Evolutionary conservation across 1,140 invertebrate genomes (phyloP), one percentile per base, ranked within the genome.

Genomic region (Stegodyphus dumicola): DNA sequence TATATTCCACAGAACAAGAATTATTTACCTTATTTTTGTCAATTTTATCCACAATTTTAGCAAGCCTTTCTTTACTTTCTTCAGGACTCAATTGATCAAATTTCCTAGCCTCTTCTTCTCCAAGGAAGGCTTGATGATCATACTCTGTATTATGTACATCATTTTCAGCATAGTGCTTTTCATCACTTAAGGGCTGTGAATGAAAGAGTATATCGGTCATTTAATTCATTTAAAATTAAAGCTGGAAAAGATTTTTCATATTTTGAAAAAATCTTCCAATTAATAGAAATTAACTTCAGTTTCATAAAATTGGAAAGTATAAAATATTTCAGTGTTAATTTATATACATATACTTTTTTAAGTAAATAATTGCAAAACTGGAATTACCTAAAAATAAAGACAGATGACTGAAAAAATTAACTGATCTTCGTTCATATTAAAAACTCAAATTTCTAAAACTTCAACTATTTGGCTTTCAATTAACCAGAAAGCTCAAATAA

Each of bases 121-220:
- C 98, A 6, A 99, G 92, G 90, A 99, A 99, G 4, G 97, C 97
- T 90, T 99, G 98, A 90, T 99, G 98, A 89, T 99, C 98, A 91
- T 97, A 99, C 77, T 97, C 95, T 71, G 94, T 91, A 90, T 99
- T 99, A 89, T 99, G 98, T 56, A 93, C 91, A 64, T 90, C 89
- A 54, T 94, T 94, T 87, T 94, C 93, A 86, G 93, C 92, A 88
- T 94, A 97, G 90, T 97, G 96, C 87, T 95, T 93, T 60, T 94
- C 93, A 87, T 95, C 93, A 78, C 94, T 94, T 49, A 85, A 65
- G 60, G 74, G 83, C 83, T 77, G 53, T 66, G 7, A 56, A 71
- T 70, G 48, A 33, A 7, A 52, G 7, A 67, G 17, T 67, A 15
- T 3, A 17, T 69, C 33, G 3, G 33, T 33, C 1, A 75, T 6